Evolutionary conservation across 2,113 vertebrate genomes (phyloP), one percentile per base, ranked within the genome.

Genomic region (Semnornis frantzii): DNA sequence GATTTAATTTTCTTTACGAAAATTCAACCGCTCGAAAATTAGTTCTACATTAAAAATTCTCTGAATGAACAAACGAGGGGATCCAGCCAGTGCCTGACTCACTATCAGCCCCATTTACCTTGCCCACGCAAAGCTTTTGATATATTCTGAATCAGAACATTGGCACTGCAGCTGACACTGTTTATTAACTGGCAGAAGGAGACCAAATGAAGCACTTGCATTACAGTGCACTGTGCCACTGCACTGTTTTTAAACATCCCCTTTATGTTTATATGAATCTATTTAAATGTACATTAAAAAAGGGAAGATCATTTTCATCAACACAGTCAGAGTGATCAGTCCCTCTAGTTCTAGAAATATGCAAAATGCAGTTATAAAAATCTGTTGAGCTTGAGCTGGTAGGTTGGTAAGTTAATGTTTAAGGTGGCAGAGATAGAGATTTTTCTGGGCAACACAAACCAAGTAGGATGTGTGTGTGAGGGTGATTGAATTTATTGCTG

Each of bases 1-100:
- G 90, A 95, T 94, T 95, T 95, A 9, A 95, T 92, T 90, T 86
- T 94, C 88, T 87, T 95, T 87, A 87, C 88, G 90, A 92, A 95
- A 96, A 89, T 90, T 85, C 78, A 83, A 95, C 91, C 87, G 76
- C 66, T 92, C 69, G 68, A 89, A 93, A 96, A 96, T 94, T 95
- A 94, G 87, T 93, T 92, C 92, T 94, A 95, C 90, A 81, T 94
- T 77, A 69, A 92, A 94, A 96, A 92, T 78, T 55, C 64, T 89
- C 52, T 95, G 86, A 96, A 94, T 92, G 88, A 96, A 89, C 55
- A 93, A 93, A 93, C 85, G 88, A 94, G 76, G 55, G 87, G 87
- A 95, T 70, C 84, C 82, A 86, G 76, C 85, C 72, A 83, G 86
- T 79, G 90, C 79, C 89, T 90, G 87, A 96, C 82, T 95, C 85